These are phyloP conservation scores for Meles meles DNA, from an alignment of 2,113 vertebrate species.

Conservation along the genomic window DNA sequence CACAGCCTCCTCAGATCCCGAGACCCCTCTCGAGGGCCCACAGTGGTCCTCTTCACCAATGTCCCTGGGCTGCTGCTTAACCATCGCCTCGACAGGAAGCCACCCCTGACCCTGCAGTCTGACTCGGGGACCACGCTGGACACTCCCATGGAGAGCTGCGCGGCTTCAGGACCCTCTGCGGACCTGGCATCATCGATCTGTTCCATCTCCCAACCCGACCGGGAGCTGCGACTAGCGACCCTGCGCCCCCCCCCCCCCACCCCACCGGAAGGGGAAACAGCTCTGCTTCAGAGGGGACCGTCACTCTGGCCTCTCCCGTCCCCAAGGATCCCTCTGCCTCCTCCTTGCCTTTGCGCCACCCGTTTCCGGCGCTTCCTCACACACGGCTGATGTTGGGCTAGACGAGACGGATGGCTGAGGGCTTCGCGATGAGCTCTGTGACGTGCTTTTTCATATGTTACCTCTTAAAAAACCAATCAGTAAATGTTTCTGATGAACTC, in stretches of 20 bases:
- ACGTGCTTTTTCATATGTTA: not conserved
- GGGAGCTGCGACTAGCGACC: not conserved
- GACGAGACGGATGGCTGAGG: not conserved
- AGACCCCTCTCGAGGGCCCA: not conserved
- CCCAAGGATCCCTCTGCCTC: not conserved
- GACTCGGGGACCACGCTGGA: not conserved
- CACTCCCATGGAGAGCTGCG: rapidly evolving
- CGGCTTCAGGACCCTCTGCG: not conserved
- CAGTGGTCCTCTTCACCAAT: not conserved
- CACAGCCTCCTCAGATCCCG: not conserved
- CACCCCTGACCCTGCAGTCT: not conserved
- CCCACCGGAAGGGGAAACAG: not conserved
- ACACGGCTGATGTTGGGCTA: rapidly evolving
- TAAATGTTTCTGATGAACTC: not conserved
- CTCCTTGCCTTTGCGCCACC: not conserved
- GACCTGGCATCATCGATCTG: not conserved
- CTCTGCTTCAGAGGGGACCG: not conserved
- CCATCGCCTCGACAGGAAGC: not conserved
- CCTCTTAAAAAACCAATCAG: not conserved
- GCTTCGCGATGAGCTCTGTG: not conserved
- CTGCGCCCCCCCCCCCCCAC: too few relatives aligned
- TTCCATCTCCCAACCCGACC: not conserved
- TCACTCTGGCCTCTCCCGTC: too few relatives aligned
- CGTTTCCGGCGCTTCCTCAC: rapidly evolving
- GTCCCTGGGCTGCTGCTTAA: not conserved